Evolutionary conservation across 1,140 invertebrate genomes (phyloP), one percentile per base, ranked within the genome.

Genomic region (Eciton burchellii): DNA sequence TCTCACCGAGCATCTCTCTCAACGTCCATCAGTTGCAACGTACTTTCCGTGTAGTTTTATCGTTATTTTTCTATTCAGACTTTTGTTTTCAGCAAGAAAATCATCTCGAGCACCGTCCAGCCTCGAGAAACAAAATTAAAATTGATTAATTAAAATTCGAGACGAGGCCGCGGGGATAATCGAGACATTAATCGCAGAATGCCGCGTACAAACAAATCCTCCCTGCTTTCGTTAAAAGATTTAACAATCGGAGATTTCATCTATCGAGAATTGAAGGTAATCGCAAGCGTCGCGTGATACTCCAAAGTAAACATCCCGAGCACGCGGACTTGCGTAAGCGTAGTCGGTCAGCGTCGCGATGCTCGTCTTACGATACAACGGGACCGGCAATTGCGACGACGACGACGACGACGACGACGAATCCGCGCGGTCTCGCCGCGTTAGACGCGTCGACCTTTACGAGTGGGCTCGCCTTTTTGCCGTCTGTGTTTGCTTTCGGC

Each of bases 401-500:
- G 19, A 24, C 24, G 29, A 19, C 24, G 45, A 70, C 26, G 24
- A 41, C 35, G 26, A 29, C 60, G 56, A 43, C 14, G 14, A 45
- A 62, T 12, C 45, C 19, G 62, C 56, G 9, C 63, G n/a, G 16
- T 24, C 24, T 35, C 56, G 26, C 29, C 21, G 49, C 71, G 26
- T 65, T 43, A 83, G 63, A 83, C 74, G 81, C 77, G 62, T 86
- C 82, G 47, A 83, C 70, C 79, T 89, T 90, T 87, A 89, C 83
- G 84, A 89, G 79, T 74, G 47, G 21, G 62, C 19, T 81, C 54
- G 43, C 57, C 83, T 90, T 89, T 91, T 91, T 90, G 84, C 85
- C 76, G 87, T 89, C 89, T 91, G 88, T 91, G 88, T 91, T 90
- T 91, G 88, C 88, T 84, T 85, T 87, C 66, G 59, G 82, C 56